These are phyloP conservation scores for Dorcus hopei DNA, from an alignment of 2,888 invertebrate genomes.

Conservation along the genomic window DNA sequence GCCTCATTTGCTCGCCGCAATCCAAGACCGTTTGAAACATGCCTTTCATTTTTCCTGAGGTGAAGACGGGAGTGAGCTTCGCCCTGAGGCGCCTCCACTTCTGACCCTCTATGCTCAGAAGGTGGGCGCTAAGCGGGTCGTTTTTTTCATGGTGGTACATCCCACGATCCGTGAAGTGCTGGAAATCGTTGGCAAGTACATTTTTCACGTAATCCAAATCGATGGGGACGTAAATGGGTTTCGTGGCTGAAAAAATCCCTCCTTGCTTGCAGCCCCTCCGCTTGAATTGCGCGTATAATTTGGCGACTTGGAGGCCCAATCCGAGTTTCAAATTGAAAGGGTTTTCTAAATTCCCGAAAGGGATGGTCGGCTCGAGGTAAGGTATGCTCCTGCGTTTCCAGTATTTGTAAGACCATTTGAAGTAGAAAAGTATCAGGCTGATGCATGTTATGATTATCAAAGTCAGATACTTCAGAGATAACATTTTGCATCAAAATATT, in stretches of 20 bases:
- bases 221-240: not conserved
- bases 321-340: conserved; percentile 1
- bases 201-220: conserved; percentile 1
- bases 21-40: conserved; percentile 7
- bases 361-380: not conserved
- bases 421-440: not conserved
- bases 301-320: not conserved
- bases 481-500: too few species aligned
- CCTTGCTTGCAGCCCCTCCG: not conserved
- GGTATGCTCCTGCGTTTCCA: conserved; percentile 1
- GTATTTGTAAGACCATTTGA: conserved; percentile 2
- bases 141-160: not conserved
- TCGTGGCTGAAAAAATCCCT: not conserved
- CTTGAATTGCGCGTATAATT: conserved; percentile 3
- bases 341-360: conserved; percentile 1
- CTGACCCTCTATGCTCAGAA: conserved; percentile 55
- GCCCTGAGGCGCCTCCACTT: conserved; percentile 53
- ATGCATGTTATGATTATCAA: too few species aligned
- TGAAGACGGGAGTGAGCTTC: conserved; percentile 23
- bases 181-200: not conserved
- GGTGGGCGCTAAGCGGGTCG: conserved; percentile 56
- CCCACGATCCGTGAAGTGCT: not conserved
- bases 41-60: conserved; percentile 19
- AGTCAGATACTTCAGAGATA: too few species aligned
- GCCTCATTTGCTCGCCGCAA: not conserved